phyloP scores from a whole-genome alignment of 2,113 vertebrate genomes.

The Cyanistes caeruleus region DNA sequence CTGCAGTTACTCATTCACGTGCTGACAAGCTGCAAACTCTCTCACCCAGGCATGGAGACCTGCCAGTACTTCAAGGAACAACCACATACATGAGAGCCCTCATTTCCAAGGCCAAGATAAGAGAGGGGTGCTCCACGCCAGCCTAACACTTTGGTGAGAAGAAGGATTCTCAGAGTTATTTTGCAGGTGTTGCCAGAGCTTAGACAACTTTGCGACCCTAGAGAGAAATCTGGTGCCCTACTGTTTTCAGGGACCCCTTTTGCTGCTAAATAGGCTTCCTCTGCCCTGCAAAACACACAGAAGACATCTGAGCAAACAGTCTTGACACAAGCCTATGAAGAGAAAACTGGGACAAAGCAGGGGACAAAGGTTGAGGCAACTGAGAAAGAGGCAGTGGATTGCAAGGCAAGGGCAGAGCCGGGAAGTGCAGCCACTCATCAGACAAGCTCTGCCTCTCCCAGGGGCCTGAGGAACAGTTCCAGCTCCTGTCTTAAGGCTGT shows the following conservation, averaged over 20 bases:
- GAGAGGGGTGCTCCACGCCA: background rate
- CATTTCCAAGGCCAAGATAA: accelerated
- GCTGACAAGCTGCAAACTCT: background rate
- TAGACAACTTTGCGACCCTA: background rate
- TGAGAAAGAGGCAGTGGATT: background rate
- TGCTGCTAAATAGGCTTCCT: background rate
- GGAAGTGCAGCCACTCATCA: background rate
- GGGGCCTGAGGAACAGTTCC: background rate
- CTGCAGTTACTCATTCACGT: no score
- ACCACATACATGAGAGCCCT: accelerated
- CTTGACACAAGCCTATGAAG: background rate
- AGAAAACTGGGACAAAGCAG: background rate
- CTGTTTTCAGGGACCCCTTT: background rate
- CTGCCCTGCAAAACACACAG: background rate
- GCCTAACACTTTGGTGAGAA: background rate
- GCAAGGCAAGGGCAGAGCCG: background rate
- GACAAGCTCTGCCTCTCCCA: background rate
- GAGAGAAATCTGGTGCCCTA: background rate
- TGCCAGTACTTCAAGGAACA: background rate
- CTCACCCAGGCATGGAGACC: background rate
- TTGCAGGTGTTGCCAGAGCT: background rate
- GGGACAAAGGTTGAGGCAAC: background rate
- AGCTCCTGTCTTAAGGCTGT: background rate
- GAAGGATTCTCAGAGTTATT: background rate
- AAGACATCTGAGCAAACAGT: background rate